Evolutionary conservation across 2,888 invertebrate genomes (phyloP).

Genomic region (Drosophila lacicola): DNA sequence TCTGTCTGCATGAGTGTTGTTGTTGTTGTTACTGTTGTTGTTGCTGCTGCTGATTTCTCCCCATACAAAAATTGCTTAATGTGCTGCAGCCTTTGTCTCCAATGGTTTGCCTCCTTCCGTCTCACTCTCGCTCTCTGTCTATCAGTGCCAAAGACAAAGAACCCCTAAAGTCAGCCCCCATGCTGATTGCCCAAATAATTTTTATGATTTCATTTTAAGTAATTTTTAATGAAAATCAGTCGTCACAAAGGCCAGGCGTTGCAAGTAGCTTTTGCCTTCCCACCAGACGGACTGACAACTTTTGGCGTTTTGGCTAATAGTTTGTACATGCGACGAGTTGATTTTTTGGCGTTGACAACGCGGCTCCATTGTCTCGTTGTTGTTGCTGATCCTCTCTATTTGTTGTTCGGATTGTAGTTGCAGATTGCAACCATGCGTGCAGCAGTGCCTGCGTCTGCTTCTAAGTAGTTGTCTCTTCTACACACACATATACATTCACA

Average conservation of each 20-base stretch:
- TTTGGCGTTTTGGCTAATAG: conserved; percentile 78
- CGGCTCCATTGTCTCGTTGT: conserved; percentile 53
- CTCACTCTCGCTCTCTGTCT: neutral
- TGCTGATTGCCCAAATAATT: conserved; percentile 68
- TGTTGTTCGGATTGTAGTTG: conserved; percentile 21
- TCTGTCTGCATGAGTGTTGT: conserved; percentile 3
- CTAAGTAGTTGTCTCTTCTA: conserved; percentile 42
- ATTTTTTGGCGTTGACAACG: conserved; percentile 65
- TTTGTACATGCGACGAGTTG: conserved; percentile 73
- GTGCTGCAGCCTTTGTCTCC: conserved; percentile 69
- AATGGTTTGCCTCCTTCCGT: conserved; percentile 2
- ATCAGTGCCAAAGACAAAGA: conserved; percentile 53
- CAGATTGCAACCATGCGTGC: conserved; percentile 57
- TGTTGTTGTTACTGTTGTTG: conserved; percentile 30
- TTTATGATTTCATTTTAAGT: conserved; percentile 81
- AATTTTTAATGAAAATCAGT: conserved; percentile 83
- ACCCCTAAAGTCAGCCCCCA: conserved; percentile 51
- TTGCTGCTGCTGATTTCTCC: conserved; percentile 55
- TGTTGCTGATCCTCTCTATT: conserved; percentile 22
- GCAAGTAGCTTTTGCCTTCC: conserved; percentile 23
- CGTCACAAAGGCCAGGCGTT: conserved; percentile 38
- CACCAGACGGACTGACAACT: conserved; percentile 44
- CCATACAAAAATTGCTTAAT: conserved; percentile 65
- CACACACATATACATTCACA: conserved; percentile 15
- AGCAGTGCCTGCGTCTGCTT: conserved; percentile 26